These are phyloP conservation scores for Oceanites oceanicus DNA, from an alignment of 2,113 vertebrate species.

Conservation along the genomic window DNA sequence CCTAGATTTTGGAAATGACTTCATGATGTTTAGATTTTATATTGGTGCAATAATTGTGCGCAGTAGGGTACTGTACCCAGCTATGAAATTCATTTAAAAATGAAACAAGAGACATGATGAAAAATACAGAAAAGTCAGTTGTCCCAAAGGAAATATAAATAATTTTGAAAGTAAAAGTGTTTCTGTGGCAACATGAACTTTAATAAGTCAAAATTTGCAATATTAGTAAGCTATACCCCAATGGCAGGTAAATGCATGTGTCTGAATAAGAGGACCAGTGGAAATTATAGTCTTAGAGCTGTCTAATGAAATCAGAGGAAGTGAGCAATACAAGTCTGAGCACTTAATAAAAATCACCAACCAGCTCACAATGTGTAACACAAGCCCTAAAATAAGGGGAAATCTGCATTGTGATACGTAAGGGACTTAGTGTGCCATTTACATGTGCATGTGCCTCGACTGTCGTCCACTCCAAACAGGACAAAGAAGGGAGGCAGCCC, in stretches of 20 bases:
- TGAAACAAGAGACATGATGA: slow-evolving; percentile 31
- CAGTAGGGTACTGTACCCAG: slow-evolving; percentile 52
- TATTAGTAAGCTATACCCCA: background rate
- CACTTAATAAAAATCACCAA: background rate
- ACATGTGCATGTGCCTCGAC: rapidly evolving
- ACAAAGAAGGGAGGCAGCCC: background rate
- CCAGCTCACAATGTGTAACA: background rate
- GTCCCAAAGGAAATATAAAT: slow-evolving; percentile 27
- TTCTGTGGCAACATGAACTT: slow-evolving; percentile 30
- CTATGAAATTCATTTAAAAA: slow-evolving; percentile 39
- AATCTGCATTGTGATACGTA: background rate
- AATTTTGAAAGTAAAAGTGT: slow-evolving; percentile 36
- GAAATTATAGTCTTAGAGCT: background rate
- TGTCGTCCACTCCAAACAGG: background rate
- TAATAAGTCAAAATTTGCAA: slow-evolving; percentile 7
- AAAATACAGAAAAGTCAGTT: slow-evolving; percentile 33
- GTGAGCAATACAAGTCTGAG: background rate
- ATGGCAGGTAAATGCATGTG: background rate
- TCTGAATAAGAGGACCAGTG: background rate
- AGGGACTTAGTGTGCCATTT: background rate
- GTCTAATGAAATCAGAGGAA: background rate
- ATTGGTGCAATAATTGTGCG: slow-evolving; percentile 53
- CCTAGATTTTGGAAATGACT: slow-evolving; percentile 25
- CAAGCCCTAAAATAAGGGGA: background rate
- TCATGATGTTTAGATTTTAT: slow-evolving; percentile 52